These are phyloP conservation scores for Pseudolaguvia tuberculata DNA, from an alignment of 2,113 vertebrate species.

Conservation along the genomic window DNA sequence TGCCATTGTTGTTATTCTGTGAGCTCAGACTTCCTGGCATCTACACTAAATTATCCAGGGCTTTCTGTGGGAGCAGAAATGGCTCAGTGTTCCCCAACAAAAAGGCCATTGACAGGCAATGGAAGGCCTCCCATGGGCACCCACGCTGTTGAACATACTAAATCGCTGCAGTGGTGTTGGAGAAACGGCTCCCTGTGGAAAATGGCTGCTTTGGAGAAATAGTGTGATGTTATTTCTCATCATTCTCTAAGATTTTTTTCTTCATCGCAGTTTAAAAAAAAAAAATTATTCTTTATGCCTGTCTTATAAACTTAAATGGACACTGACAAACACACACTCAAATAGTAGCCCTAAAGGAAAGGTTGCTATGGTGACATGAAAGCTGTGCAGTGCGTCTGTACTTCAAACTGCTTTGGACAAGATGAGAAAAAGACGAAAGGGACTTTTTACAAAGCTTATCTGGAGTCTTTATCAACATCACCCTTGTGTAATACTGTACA, in stretches of 20 bases:
- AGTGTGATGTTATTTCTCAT: conserved; percentile 80
- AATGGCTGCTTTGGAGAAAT: conserved; percentile 75
- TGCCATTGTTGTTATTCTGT: conserved; percentile 87
- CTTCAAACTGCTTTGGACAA: conserved; percentile 42
- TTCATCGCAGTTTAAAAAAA: conserved; percentile 2
- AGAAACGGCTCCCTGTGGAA: conserved; percentile 72
- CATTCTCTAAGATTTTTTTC: conserved; percentile 60
- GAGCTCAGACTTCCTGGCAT: conserved; percentile 93
- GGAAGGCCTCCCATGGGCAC: conserved; percentile 66
- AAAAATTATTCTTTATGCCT: conserved; percentile 38
- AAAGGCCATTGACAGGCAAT: conserved; percentile 82
- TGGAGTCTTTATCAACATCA: conserved; percentile 33
- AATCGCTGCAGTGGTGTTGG: conserved; percentile 64
- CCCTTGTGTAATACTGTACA: conserved; percentile 22
- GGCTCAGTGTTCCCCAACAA: conserved; percentile 90
- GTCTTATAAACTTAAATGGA: conserved; percentile 7
- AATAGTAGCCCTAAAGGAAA: conserved; percentile 37
- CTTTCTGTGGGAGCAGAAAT: conserved; percentile 82
- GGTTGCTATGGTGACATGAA: conserved; percentile 53
- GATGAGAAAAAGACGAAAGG: conserved; percentile 34
- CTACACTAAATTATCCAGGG: conserved; percentile 80
- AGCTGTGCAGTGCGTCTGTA: conserved; percentile 44
- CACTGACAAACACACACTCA: conserved; percentile 50
- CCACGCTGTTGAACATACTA: conserved; percentile 54
- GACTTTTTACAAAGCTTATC: conserved; percentile 33